Percentiles rank a stretch among this genome's conserved stretches.
Evolutionary conservation across 2,113 vertebrate genomes (phyloP).

Genomic region (Cyphomyrus plagiostoma): DNA sequence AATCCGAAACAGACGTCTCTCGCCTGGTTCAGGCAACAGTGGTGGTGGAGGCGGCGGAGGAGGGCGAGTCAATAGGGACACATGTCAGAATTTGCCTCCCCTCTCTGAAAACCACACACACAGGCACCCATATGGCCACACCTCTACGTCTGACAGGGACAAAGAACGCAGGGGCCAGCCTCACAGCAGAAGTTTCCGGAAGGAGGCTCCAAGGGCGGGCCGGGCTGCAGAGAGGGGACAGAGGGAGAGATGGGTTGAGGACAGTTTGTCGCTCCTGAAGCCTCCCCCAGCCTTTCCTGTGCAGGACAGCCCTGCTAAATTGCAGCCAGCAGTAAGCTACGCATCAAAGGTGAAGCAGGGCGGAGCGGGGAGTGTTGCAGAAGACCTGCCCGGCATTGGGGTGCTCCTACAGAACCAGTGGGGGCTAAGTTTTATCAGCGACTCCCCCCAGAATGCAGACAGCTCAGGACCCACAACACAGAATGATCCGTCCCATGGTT

Average conservation of each 20-base stretch:
- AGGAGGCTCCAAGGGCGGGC: conserved; percentile 41
- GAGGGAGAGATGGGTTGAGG: conserved; percentile 62
- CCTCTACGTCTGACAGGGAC: conserved; percentile 41
- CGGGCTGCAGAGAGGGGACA: conserved; percentile 44
- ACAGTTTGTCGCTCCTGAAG: conserved; percentile 66
- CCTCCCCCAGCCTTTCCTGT: conserved; percentile 73
- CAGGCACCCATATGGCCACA: conserved; percentile 33
- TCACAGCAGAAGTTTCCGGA: conserved; percentile 51
- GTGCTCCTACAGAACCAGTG: conserved; percentile 76
- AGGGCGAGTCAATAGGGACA: conserved; percentile 43
- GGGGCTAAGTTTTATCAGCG: conserved; percentile 76
- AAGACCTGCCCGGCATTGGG: conserved; percentile 64
- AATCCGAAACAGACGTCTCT: conserved; percentile 69
- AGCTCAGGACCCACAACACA: background rate
- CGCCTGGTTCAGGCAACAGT: conserved; percentile 60
- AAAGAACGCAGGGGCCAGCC: conserved; percentile 53
- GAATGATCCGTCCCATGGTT: conserved; percentile 7
- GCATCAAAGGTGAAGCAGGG: conserved; percentile 77
- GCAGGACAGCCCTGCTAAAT: conserved; percentile 74
- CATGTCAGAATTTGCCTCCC: conserved; percentile 41
- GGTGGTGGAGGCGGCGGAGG: conserved; percentile 61
- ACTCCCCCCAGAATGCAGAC: conserved; percentile 38
- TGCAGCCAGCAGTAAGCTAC: conserved; percentile 74
- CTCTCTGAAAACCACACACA: conserved; percentile 28
- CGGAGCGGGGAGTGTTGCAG: conserved; percentile 46